Conservation (phyloP, 2,888 invertebrate species). For the Lepidocyrtoides sp. region DNA sequence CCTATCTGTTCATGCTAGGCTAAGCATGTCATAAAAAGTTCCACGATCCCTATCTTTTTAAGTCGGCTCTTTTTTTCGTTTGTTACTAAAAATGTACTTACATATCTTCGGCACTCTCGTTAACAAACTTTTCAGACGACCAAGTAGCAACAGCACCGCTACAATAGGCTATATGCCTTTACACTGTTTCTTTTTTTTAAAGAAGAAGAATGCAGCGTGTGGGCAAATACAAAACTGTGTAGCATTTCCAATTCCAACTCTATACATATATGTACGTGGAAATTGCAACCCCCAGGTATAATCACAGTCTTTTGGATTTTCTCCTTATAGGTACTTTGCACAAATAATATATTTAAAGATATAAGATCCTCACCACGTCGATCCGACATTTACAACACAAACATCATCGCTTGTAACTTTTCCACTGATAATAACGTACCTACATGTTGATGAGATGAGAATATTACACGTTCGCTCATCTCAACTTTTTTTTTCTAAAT, state of each 20-base stretch:
- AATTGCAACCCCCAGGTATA: neutral
- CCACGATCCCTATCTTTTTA: conserved; percentile 75
- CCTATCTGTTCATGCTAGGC: conserved; percentile 80
- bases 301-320: neutral
- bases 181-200: neutral
- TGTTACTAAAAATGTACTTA: conserved; percentile 20
- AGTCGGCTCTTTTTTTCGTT: conserved; percentile 22
- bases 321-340: neutral
- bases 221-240: neutral
- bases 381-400: neutral
- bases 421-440: neutral
- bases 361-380: too few relatives aligned
- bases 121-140: conserved; percentile 2
- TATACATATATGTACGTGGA: neutral
- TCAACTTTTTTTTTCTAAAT: neutral
- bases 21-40: conserved; percentile 81
- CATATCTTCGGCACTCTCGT: conserved; percentile 25
- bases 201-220: neutral
- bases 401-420: neutral
- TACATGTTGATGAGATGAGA: neutral
- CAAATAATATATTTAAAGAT: too few relatives aligned
- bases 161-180: neutral
- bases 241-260: neutral
- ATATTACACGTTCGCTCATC: neutral
- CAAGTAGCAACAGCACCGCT: neutral